A percentile compares a stretch with the other conserved stretches of the same genome.
Evolutionary conservation across 2,113 vertebrate species (phyloP).

Genomic region (Larimichthys polyactis): DNA sequence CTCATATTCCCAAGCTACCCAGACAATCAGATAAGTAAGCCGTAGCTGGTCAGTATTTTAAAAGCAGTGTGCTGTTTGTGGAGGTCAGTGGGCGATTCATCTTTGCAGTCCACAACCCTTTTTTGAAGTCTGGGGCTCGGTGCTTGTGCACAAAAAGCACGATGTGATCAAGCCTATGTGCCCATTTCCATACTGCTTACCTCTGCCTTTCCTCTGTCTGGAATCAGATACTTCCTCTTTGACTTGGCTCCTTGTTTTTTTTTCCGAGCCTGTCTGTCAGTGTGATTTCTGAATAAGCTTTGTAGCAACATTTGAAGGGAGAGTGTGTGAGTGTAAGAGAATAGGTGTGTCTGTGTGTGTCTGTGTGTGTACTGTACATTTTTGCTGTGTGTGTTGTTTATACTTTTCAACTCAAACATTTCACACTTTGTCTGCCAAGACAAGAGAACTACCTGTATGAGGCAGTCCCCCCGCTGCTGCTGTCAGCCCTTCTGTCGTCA

Average conservation of each 20-base stretch:
- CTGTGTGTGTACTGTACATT: conserved; percentile 6
- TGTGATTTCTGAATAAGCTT: conserved; percentile 15
- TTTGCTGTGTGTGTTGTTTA: conserved; percentile 14
- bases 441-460: conserved; percentile 12
- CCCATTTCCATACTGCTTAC: conserved; percentile 36
- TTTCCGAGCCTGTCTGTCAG: conserved; percentile 22
- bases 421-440: conserved; percentile 3
- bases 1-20: neutral
- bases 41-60: conserved; percentile 6
- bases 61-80: conserved; percentile 18
- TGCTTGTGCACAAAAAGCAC: neutral
- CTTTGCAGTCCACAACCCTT: conserved; percentile 3
- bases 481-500: neutral
- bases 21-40: neutral
- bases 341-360: conserved; percentile 6
- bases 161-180: conserved; percentile 8
- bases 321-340: neutral
- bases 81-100: conserved; percentile 5
- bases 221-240: conserved; percentile 26
- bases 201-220: conserved; percentile 17
- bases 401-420: conserved; percentile 17
- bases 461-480: neutral
- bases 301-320: neutral
- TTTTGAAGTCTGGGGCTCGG: conserved; percentile 5
- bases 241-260: conserved; percentile 13